Base-by-base conservation (phyloP, 2,113 vertebrate genomes). In the Sclerurus mexicanus region DNA sequence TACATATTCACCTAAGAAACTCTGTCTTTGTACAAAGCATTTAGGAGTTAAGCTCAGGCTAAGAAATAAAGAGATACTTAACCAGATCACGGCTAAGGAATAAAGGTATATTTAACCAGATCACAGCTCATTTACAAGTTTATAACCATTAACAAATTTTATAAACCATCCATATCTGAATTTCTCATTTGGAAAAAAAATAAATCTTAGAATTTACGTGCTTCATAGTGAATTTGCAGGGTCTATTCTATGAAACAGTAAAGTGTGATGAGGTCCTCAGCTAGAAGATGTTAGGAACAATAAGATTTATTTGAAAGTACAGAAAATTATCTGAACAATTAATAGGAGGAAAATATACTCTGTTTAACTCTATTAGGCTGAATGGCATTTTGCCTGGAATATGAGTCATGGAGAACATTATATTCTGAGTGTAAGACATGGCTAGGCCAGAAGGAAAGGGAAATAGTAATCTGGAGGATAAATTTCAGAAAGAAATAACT, bases 301-400 rank as follows among this genome's bases (percentile, higher is more conserved):
- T 62, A 55, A 90, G 37, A 83, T 67, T 83, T 71, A 81, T 90
- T 67, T 89, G 53, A 83, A 94, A 90, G 42, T 84, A 80, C 31
- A 92, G 79, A 86, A 92, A 90, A 93, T 63, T 0, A 74, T 44
- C 59, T 59, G 68, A 92, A 74, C 27, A 86, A 86, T 89, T 90
- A 86, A 90, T 56, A 74, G 56, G 42, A 94, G 79, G 46, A 79
- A 86, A 86, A 92, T 59, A 71, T 3, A 93, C 42, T 58, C 53
- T 66, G 37, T 58, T 93, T 86, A 47, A 71, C 39, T 95, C 68
- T 80, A 19, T 81, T 92, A 81, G 39, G 55, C 88, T 67, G 79
- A 80, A 92, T 90, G 92, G 83, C 83, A 95, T 84, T 86, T 93
- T 92, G 86, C 92, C 95, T 92, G 79, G 86, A 90, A 84, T 86